Evolutionary conservation across 2,113 vertebrate genomes (phyloP).

Genomic region (Nothobranchius furzeri): DNA sequence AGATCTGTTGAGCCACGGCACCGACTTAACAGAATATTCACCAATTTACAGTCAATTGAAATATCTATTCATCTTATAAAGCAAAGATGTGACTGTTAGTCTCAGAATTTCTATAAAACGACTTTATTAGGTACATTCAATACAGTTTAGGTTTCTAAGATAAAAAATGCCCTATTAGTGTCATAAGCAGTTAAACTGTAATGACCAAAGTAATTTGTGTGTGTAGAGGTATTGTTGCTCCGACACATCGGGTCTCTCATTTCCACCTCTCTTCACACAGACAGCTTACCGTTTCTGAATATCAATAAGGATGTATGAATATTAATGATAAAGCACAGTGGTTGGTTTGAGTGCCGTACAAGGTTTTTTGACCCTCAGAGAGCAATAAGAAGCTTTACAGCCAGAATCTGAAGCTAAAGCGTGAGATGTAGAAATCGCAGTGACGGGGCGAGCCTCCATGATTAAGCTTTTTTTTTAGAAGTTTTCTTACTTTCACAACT

Average conservation of each 20-base stretch:
- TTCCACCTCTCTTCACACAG: slow-evolving; percentile 15
- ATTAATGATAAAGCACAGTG: slow-evolving; percentile 30
- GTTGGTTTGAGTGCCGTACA: slow-evolving; percentile 12
- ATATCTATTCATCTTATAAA: slow-evolving; percentile 49
- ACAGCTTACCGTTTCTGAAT: slow-evolving; percentile 30
- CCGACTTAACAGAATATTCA: slow-evolving; percentile 49
- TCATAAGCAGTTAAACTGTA: slow-evolving; percentile 6
- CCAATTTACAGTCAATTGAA: slow-evolving; percentile 49
- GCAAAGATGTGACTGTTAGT: slow-evolving; percentile 31
- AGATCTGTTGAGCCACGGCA: slow-evolving; percentile 52
- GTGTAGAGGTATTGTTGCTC: slow-evolving; percentile 13
- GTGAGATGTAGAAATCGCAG: slow-evolving; percentile 17
- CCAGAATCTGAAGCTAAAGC: slow-evolving; percentile 9
- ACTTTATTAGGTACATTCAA: slow-evolving; percentile 28
- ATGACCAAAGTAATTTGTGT: slow-evolving; percentile 27
- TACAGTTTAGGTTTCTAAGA: slow-evolving; percentile 17
- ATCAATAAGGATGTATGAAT: slow-evolving; percentile 35
- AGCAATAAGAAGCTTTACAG: slow-evolving; percentile 19
- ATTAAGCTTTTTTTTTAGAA: neutral
- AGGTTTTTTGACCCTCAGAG: slow-evolving; percentile 19
- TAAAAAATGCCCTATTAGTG: slow-evolving; percentile 6
- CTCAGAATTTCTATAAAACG: slow-evolving; percentile 35
- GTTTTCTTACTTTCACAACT: neutral
- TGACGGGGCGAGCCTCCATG: neutral
- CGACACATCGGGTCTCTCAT: slow-evolving; percentile 1